Evolutionary conservation across 2,113 vertebrate genomes (phyloP).

Genomic region (Oncorhynchus clarkii): DNA sequence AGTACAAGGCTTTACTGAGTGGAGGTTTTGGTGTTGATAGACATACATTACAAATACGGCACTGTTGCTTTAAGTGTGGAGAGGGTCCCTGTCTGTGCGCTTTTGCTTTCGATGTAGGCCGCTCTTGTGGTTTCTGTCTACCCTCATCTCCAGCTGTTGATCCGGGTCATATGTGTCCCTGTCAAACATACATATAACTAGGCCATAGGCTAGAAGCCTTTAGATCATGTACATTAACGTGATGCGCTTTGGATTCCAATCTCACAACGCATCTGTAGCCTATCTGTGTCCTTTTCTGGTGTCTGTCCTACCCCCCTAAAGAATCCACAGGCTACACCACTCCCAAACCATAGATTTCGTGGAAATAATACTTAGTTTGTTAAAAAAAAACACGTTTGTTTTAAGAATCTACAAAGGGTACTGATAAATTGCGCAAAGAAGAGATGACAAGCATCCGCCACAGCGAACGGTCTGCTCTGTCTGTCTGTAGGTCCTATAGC

Average conservation of each 20-base stretch:
- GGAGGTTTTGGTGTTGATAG: slow-evolving; percentile 14
- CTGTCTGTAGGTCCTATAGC: neutral
- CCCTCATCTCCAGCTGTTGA: slow-evolving; percentile 12
- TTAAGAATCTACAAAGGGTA: neutral
- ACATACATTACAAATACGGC: slow-evolving; percentile 47
- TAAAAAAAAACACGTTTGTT: neutral
- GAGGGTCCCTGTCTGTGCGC: slow-evolving; percentile 54
- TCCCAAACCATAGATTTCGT: neutral
- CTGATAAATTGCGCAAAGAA: neutral
- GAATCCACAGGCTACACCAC: neutral
- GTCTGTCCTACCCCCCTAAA: neutral
- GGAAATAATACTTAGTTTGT: neutral
- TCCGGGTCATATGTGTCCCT: slow-evolving; percentile 3
- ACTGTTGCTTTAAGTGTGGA: slow-evolving; percentile 66
- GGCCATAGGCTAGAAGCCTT: slow-evolving; percentile 13
- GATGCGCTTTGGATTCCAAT: neutral
- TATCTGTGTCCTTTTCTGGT: neutral
- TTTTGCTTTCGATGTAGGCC: slow-evolving; percentile 68
- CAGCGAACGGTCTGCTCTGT: neutral
- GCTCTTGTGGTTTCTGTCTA: slow-evolving; percentile 41
- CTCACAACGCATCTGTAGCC: neutral
- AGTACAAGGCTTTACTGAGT: neutral
- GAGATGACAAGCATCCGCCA: neutral
- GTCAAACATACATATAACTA: slow-evolving; percentile 1
- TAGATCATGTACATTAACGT: neutral